These are phyloP conservation scores for Bos indicus DNA, from an alignment of 2,113 vertebrate species.

Conservation along the genomic window DNA sequence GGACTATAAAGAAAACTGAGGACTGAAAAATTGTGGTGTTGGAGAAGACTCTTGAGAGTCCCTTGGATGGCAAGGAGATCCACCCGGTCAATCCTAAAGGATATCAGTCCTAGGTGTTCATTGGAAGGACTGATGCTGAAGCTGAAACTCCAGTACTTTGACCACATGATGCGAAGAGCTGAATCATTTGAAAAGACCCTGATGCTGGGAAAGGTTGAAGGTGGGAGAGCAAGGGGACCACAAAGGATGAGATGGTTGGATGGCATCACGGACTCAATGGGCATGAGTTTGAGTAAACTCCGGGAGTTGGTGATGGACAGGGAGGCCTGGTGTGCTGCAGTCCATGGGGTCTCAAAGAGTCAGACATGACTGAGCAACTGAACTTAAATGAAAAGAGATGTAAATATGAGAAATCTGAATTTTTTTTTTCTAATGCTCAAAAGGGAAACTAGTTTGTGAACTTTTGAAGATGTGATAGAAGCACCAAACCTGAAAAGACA, in stretches of 20 bases:
- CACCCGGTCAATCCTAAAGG: neutral
- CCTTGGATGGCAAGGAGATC: neutral
- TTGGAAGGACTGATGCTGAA: neutral
- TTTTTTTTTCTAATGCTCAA: neutral
- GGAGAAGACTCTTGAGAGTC: neutral
- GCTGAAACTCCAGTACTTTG: neutral
- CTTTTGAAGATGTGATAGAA: neutral
- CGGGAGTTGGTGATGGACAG: fast-evolving
- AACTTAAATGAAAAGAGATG: neutral
- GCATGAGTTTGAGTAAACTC: neutral
- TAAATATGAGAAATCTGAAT: neutral
- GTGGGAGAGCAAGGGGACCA: neutral
- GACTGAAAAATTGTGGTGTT: neutral
- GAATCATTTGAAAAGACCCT: neutral
- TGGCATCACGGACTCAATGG: neutral
- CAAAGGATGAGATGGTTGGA: neutral
- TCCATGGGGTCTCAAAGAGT: neutral
- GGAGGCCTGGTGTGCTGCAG: neutral
- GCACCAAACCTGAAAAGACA: slow-evolving; percentile 5
- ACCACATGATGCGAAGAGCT: neutral
- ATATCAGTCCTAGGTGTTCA: neutral
- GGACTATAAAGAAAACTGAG: neutral
- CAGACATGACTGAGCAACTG: fast-evolving
- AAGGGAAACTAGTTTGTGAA: neutral
- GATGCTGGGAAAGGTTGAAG: neutral